These are phyloP conservation scores for Choloepus didactylus DNA, from an alignment of 2,797 vertebrate genomes.

Conservation along the genomic window DNA sequence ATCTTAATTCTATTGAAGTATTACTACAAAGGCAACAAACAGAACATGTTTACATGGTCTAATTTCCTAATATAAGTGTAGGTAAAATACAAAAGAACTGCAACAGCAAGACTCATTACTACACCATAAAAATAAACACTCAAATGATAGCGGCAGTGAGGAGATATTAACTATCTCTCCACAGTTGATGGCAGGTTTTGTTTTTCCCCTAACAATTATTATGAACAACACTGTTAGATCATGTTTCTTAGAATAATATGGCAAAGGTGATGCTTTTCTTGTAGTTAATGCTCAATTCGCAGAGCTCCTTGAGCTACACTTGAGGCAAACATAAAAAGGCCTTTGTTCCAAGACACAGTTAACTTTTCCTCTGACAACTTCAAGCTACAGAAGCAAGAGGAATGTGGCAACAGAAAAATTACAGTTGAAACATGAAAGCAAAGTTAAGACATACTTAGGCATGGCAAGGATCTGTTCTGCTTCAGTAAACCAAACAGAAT, in stretches of 20 bases:
- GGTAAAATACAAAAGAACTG: not conserved
- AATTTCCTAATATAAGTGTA: slow-evolving; percentile 11
- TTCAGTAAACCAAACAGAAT: not conserved
- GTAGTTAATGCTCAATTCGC: slow-evolving; percentile 58
- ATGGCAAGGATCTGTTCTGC: slow-evolving; percentile 6
- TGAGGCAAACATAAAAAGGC: slow-evolving; percentile 81
- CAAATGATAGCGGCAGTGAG: slow-evolving; percentile 62
- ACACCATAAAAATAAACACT: slow-evolving; percentile 29
- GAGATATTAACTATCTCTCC: slow-evolving; percentile 4
- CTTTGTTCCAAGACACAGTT: slow-evolving; percentile 82
- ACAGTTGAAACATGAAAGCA: slow-evolving; percentile 69
- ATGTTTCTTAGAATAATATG: not conserved
- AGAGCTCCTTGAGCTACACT: slow-evolving; percentile 81
- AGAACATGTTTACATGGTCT: slow-evolving; percentile 26
- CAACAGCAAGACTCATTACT: slow-evolving; percentile 10
- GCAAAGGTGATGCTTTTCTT: slow-evolving; percentile 65
- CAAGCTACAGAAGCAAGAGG: slow-evolving; percentile 76
- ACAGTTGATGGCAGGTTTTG: not conserved
- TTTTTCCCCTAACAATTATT: not conserved
- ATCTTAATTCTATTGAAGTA: not conserved
- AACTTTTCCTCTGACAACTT: slow-evolving; percentile 85
- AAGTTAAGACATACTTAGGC: slow-evolving; percentile 49
- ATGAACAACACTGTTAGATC: slow-evolving; percentile 17
- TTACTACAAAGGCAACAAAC: not conserved
- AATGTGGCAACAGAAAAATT: slow-evolving; percentile 80